Percentiles rank a stretch among this genome's conserved stretches.
Evolutionary conservation across 2,888 invertebrate genomes (phyloP).

Genomic region (Catocala fraxini): DNA sequence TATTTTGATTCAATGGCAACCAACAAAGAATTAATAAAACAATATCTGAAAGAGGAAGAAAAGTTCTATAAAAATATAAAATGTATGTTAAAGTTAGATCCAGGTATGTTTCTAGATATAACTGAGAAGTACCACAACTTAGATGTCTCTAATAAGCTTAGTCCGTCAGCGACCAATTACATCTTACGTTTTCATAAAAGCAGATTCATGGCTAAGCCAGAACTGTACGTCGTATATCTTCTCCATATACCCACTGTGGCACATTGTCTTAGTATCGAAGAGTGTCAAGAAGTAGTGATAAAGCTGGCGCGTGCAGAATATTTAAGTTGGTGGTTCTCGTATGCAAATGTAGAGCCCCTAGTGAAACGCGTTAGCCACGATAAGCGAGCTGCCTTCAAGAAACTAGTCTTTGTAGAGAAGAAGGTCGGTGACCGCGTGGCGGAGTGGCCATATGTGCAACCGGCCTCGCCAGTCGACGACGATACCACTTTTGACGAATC

Average conservation of each 20-base stretch:
- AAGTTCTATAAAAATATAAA: slow-evolving; percentile 58
- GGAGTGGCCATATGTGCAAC: slow-evolving; percentile 57
- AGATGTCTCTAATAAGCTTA: slow-evolving; percentile 37
- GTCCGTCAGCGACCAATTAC: slow-evolving; percentile 52
- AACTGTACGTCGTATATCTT: slow-evolving; percentile 61
- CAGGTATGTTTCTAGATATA: slow-evolving; percentile 52
- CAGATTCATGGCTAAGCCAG: slow-evolving; percentile 60
- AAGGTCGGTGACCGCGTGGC: slow-evolving; percentile 47
- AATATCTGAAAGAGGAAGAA: slow-evolving; percentile 43
- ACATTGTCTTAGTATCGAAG: slow-evolving; percentile 30
- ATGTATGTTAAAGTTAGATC: slow-evolving; percentile 58
- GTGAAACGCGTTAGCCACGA: slow-evolving; percentile 55
- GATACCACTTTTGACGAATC: not conserved
- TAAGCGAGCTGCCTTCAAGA: slow-evolving; percentile 59
- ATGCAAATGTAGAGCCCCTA: slow-evolving; percentile 57
- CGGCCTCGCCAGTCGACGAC: slow-evolving; percentile 17
- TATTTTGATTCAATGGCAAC: slow-evolving; percentile 60
- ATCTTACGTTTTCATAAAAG: slow-evolving; percentile 60
- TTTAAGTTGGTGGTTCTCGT: too few species aligned
- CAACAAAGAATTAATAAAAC: slow-evolving; percentile 40
- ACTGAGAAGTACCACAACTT: too few species aligned
- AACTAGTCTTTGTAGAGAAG: slow-evolving; percentile 63
- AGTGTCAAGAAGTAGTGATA: slow-evolving; percentile 60
- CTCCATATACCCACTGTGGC: slow-evolving; percentile 27
- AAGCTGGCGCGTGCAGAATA: too few species aligned